Conservation (phyloP, 2,797 vertebrate species). For the Rhynchonycteris naso region DNA sequence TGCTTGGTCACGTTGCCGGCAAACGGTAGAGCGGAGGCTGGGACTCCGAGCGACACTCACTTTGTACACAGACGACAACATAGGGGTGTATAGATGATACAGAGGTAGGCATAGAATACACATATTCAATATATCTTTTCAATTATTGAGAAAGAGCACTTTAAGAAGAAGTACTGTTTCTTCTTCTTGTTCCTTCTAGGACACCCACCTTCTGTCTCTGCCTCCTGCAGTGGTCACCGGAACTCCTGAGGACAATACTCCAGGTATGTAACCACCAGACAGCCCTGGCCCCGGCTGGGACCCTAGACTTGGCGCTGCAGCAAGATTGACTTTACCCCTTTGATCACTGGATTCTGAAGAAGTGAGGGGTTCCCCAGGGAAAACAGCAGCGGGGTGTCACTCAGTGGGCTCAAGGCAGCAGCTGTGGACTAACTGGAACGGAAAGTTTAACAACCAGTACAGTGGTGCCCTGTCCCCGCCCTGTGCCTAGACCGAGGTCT, state of each 20-base stretch:
- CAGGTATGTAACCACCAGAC: neutral
- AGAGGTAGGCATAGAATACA: neutral
- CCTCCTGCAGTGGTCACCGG: neutral
- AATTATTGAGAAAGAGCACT: neutral
- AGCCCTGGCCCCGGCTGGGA: neutral
- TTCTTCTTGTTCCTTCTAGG: neutral
- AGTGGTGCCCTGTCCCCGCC: neutral
- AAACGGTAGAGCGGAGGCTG: neutral
- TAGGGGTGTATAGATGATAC: neutral
- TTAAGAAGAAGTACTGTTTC: neutral
- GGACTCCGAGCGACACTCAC: neutral
- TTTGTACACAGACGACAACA: neutral
- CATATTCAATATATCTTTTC: neutral
- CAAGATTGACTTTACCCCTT: neutral
- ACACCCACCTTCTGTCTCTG: neutral
- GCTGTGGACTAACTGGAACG: neutral
- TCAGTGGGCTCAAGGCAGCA: neutral
- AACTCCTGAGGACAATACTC: neutral
- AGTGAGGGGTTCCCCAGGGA: neutral
- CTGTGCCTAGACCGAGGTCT: neutral
- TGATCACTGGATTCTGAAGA: neutral
- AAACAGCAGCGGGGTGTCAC: neutral
- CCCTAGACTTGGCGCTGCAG: neutral
- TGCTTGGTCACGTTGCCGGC: neutral
- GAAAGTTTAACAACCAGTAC: neutral